Conservation (phyloP, 2,113 vertebrate genomes). For the Speoplatyrhinus poulsoni region DNA sequence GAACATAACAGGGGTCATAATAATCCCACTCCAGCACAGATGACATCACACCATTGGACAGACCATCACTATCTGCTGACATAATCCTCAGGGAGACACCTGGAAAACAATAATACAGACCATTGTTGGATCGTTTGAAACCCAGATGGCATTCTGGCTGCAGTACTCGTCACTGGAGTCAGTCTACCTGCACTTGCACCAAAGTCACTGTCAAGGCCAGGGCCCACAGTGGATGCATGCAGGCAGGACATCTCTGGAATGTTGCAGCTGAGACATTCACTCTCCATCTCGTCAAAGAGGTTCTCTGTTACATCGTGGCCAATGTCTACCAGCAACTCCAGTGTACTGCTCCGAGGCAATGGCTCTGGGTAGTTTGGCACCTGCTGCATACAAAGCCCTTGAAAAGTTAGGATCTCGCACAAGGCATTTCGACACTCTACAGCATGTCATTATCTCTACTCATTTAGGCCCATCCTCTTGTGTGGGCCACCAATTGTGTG, state of each 20-base stretch:
- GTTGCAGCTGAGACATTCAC: conserved; percentile 57
- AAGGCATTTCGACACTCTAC: background rate
- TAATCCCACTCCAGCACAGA: conserved; percentile 82
- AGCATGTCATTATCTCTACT: background rate
- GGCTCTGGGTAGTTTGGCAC: conserved; percentile 16
- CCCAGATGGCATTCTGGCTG: background rate
- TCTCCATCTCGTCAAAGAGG: conserved; percentile 57
- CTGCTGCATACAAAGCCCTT: conserved; percentile 16
- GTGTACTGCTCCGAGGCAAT: conserved; percentile 59
- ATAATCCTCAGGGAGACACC: conserved; percentile 81
- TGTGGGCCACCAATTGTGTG: too few relatives aligned
- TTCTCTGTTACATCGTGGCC: conserved; percentile 27
- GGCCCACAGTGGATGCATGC: conserved; percentile 62
- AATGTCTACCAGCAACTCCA: conserved; percentile 45
- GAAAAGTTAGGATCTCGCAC: background rate
- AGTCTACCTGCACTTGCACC: conserved; percentile 80
- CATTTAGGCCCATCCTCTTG: background rate
- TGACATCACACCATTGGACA: conserved; percentile 59
- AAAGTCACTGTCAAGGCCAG: conserved; percentile 84
- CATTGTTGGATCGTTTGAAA: background rate
- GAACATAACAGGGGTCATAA: conserved; percentile 81
- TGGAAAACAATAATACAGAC: conserved; percentile 40
- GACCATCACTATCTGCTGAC: conserved; percentile 78
- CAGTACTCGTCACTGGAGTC: background rate
- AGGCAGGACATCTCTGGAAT: conserved; percentile 45